Evolutionary conservation across 2,888 invertebrate species (phyloP), one percentile per base, ranked within the genome.

Genomic region (Rhodophaea formosa): DNA sequence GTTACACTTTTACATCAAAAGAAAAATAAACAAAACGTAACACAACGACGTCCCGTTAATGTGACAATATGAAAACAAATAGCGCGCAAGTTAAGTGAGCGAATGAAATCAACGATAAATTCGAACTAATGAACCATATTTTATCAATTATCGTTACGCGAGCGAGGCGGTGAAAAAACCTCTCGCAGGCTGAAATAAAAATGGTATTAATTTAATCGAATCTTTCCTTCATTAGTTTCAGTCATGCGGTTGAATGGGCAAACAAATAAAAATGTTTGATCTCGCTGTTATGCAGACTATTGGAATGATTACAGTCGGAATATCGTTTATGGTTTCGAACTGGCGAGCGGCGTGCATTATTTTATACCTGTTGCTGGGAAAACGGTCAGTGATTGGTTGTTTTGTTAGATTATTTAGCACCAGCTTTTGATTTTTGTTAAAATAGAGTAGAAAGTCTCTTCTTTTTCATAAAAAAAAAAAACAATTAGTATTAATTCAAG

Each of bases 221-320:
- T 84, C 80, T 83, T 73, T 84, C 85, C 88, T 89, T 89, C 88
- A 89, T 88, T 89, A 88, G 87, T 87, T 87, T 79, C 84, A 85
- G 77, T 74, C 75, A 78, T 83, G 82, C 83, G 87, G 88, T 84
- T 82, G 84, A 85, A 74, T 84, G 84, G 78, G 81, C 84, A 88
- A 84, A 84, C 85, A 87, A 87, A 88, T 88, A 88, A 86, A 87
- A 88, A 86, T 87, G 84, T 86, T 88, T 88, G 88, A 89, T 88
- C 86, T 83, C 79, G 70, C 78, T 62, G 82, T 81, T 86, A 83
- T 84, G 81, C 82, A 80, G 79, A 80, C 51, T 85, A 85, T 85
- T 84, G 77, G 81, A 84, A 81, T 86, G 77, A 83, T 84, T 82
- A 82, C 82, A 79, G 82, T 75, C 68, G 80, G 69, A 63, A 71